Percentiles rank a stretch among this genome's conserved stretches.
phyloP scores from a whole-genome alignment of 2,113 vertebrate genomes.

The Corvus moneduloides region DNA sequence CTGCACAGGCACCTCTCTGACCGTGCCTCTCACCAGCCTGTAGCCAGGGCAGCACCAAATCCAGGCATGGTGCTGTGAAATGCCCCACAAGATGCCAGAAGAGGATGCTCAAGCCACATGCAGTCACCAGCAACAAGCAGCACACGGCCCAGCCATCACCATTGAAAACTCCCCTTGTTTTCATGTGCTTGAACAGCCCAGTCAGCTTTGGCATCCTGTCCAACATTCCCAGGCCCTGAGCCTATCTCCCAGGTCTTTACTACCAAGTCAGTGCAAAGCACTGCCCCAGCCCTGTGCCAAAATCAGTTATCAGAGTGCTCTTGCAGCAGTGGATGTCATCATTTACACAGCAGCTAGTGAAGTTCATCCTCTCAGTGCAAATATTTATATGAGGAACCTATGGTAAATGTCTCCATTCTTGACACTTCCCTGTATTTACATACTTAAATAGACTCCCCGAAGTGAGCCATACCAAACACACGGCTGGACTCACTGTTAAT shows the following conservation, averaged over 20 bases:
- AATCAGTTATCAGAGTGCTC: neutral
- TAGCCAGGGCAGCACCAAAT: neutral
- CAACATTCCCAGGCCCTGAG: neutral
- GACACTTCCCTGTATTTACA: constrained; percentile 32
- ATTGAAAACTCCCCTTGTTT: neutral
- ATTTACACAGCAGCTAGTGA: constrained; percentile 31
- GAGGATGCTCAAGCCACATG: neutral
- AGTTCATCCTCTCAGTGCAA: constrained; percentile 10
- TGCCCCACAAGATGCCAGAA: neutral
- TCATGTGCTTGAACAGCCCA: accelerated
- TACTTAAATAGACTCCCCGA: constrained; percentile 28
- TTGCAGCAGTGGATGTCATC: neutral
- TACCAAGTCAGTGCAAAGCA: neutral
- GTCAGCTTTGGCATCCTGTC: neutral
- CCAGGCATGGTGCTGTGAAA: neutral
- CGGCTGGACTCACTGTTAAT: neutral
- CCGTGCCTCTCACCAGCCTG: accelerated
- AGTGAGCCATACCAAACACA: constrained; percentile 2
- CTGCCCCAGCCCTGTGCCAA: neutral
- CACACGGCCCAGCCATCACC: accelerated
- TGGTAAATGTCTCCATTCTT: constrained; percentile 17
- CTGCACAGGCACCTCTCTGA: neutral
- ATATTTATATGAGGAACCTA: constrained; percentile 13
- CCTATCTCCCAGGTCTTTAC: neutral
- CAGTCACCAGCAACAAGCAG: neutral